These are phyloP conservation scores for Spondyliosoma cantharus DNA, from an alignment of 2,797 vertebrate species.

Conservation along the genomic window DNA sequence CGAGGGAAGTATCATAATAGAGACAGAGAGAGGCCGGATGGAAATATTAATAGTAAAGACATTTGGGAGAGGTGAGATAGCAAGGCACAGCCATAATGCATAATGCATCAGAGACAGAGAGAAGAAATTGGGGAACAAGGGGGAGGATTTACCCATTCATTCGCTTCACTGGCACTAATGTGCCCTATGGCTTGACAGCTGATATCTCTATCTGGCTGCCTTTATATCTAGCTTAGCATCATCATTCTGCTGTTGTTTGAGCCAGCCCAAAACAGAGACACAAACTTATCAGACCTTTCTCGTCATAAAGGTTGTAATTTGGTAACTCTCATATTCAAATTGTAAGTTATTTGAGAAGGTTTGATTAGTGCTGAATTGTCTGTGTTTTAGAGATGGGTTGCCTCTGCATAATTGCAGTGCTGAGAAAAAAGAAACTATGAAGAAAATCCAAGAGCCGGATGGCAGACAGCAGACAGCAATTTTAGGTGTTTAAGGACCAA, in stretches of 20 bases:
- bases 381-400: conserved; percentile 7
- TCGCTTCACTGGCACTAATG: conserved; percentile 58
- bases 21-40: conserved; percentile 28
- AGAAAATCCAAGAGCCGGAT: not conserved
- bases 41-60: conserved; percentile 61
- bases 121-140: conserved; percentile 54
- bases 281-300: not conserved
- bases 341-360: not conserved
- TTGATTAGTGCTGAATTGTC: conserved; percentile 29
- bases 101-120: conserved; percentile 63
- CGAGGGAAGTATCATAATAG: conserved; percentile 14
- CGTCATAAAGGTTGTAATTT: not conserved
- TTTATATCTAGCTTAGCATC: conserved; percentile 47
- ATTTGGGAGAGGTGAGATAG: conserved; percentile 64
- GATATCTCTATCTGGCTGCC: conserved; percentile 49
- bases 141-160: conserved; percentile 62
- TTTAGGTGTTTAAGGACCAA: conserved; percentile 28
- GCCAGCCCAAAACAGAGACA: conserved; percentile 17
- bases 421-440: not conserved
- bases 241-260: conserved; percentile 30
- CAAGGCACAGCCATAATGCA: conserved; percentile 43
- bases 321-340: not conserved
- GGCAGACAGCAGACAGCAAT: not conserved
- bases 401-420: not conserved
- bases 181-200: conserved; percentile 68